Base-by-base conservation (phyloP, 1,140 invertebrate genomes). In the Cotesia glomerata region DNA sequence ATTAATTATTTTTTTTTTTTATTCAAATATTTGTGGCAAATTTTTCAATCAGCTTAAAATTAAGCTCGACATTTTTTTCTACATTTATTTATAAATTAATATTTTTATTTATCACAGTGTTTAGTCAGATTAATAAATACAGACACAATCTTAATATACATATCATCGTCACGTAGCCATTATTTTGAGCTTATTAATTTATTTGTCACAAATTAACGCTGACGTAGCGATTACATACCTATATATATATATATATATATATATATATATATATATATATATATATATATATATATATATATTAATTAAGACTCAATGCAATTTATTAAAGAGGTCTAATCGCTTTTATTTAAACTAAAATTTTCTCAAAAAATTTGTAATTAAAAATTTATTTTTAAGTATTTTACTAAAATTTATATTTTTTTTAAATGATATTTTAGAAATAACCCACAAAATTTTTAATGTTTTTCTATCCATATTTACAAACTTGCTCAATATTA, bases 141-240 rank as follows among this genome's bases (percentile, higher is more conserved):
- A 45, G 39, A 45, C 39, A 45, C 39, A 45, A 45, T 32, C 61
- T 13, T n/a, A 18, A n/a, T 36, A 67, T 67, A 67, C 36, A 51
- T 51, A 67, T 67, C 45, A 67, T 67, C 5, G 64, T 36, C 14
- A 61, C 11, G 58, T 26, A 32, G 36, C 34, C n/a, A 39, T 64
- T 56, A 58, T 16, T 49, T 54, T 18, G 39, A 49, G 16, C 26
- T 67, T n/a, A 51, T 67, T 14, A 72, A 62, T 77, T 77, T 49
- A 78, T 72, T 78, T 76, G 78, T 79, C 78, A 78, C 73, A 75
- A 74, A 74, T 78, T 76, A 67, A 45, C 39, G 71, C 77, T 77
- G 72, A 76, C 78, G 39, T 79, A 77, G 78, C 78, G 76, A 66
- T 69, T 61, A 58, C 69, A 73, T n/a, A n/a, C n/a, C n/a, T n/a